Base-by-base conservation (phyloP, 2,888 invertebrate genomes). In the Spisula solida region DNA sequence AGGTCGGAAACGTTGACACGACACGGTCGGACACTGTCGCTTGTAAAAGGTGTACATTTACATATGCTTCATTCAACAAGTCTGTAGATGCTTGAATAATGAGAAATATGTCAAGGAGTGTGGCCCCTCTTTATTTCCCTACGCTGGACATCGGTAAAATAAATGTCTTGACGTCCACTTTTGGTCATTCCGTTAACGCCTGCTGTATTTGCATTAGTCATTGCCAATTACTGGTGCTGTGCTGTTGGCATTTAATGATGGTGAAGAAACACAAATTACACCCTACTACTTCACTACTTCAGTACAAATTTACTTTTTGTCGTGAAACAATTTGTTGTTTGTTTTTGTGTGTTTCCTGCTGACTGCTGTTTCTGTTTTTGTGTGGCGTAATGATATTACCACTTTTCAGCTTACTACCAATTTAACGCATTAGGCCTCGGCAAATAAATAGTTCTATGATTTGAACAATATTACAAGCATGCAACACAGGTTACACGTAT, bases 1-100 rank as follows among this genome's bases (percentile, higher is more conserved):
- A 81, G 86, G 80, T 56, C 70, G 75, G 12, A n/a, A 78, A 70
- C 80, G n/a, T 48, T 86, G 88, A 89, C 88, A 89, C 80, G 88
- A 75, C 75, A 51, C 31, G 83, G 83, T 75, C 48, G 31, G 47
- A 83, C 51, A 47, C 75, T 20, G 51, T 70, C 31, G 20, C 78
- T 79, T 25, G 56, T 25, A 55, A 55, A 41, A 85, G 79, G 85
- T 85, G 85, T 85, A 70, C 47, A 85, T 85, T 85, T 85, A 85
- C 85, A 80, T 85, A 85, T 79, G 25, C 29, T 80, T 80, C 34
- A 80, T 55, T 79, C 75, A 80, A 41, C 41, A 56, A 34, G 48
- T 41, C 41, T 29, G 79, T 60, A 29, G 85, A 79, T 79, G 79
- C 51, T 83, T 75, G n/a, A 85, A 85, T 56, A 56, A 79, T 51